Conservation (phyloP, 2,888 invertebrate genomes). For the Limnephilus marmoratus region DNA sequence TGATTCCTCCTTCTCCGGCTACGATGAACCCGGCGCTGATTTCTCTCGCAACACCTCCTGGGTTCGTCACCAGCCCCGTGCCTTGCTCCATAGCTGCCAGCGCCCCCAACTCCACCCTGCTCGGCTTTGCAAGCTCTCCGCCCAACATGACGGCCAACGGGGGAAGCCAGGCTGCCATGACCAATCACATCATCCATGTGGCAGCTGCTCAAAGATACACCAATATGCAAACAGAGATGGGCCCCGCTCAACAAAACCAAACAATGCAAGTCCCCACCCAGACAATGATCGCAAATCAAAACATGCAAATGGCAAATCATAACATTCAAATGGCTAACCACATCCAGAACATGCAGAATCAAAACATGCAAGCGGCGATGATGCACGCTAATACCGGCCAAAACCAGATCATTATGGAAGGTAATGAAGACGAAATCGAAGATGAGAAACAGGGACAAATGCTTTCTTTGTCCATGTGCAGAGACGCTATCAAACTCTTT, state of each 20-base stretch:
- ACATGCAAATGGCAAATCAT: slow-evolving; percentile 28
- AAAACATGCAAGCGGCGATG: slow-evolving; percentile 22
- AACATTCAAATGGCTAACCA: slow-evolving; percentile 34
- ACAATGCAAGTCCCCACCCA: background rate
- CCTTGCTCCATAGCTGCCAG: slow-evolving; percentile 65
- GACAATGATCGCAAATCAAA: slow-evolving; percentile 28
- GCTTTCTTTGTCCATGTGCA: slow-evolving; percentile 71
- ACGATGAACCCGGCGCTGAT: slow-evolving; percentile 67
- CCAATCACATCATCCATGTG: slow-evolving; percentile 60
- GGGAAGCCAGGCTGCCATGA: slow-evolving; percentile 61
- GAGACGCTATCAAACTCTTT: slow-evolving; percentile 88
- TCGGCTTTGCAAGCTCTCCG: slow-evolving; percentile 64
- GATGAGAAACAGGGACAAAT: slow-evolving; percentile 72
- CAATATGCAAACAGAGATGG: slow-evolving; percentile 41
- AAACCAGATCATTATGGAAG: slow-evolving; percentile 27
- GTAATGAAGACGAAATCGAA: slow-evolving; percentile 63
- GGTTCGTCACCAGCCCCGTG: slow-evolving; percentile 62
- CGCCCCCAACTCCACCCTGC: slow-evolving; percentile 59
- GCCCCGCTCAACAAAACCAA: slow-evolving; percentile 59
- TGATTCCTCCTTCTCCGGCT: slow-evolving; percentile 71
- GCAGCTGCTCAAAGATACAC: slow-evolving; percentile 37
- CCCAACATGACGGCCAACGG: slow-evolving; percentile 62
- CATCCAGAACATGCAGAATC: slow-evolving; percentile 26
- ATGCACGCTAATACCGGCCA: background rate
- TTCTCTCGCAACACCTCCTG: slow-evolving; percentile 62